phyloP scores from a whole-genome alignment of 2,888 invertebrate species.

The Ormyrus pomaceus region DNA sequence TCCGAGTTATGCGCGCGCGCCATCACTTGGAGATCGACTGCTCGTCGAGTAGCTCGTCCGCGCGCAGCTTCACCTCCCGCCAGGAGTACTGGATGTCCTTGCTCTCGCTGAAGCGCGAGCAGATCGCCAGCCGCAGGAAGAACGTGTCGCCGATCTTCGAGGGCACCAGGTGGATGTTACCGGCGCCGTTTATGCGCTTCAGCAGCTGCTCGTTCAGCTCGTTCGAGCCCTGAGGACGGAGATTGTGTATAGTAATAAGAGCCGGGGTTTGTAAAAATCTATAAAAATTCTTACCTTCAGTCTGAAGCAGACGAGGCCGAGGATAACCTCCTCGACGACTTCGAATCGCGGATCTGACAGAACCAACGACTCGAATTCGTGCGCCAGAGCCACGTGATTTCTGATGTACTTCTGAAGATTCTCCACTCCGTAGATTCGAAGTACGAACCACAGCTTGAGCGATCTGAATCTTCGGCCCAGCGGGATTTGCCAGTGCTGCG shows the following conservation, averaged over 20 bases:
- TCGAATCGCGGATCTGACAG: conserved; percentile 89
- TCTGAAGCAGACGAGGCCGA: conserved; percentile 98
- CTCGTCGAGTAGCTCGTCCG: conserved; percentile 81
- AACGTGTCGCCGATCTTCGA: conserved; percentile 89
- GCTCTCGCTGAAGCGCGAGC: conserved; percentile 88
- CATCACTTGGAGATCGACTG: conserved; percentile 73
- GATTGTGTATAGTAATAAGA: too few relatives aligned
- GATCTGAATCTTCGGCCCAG: conserved; percentile 94
- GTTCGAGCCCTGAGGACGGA: conserved; percentile 80
- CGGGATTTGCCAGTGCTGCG: conserved; percentile 96
- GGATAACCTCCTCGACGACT: conserved; percentile 89
- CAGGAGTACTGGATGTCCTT: conserved; percentile 91
- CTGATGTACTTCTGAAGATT: conserved; percentile 92
- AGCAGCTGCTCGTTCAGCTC: conserved; percentile 88
- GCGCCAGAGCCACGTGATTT: conserved; percentile 90
- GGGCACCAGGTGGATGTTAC: conserved; percentile 94
- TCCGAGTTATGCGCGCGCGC: conserved; percentile 72
- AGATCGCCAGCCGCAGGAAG: conserved; percentile 93
- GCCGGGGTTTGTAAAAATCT: too few relatives aligned
- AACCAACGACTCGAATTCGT: conserved; percentile 90
- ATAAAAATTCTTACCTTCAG: conserved; percentile 81
- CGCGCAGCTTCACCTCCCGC: conserved; percentile 88
- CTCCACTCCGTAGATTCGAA: conserved; percentile 91
- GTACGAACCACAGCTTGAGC: conserved; percentile 96
- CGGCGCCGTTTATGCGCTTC: conserved; percentile 91